Base-by-base conservation (phyloP, 2,888 invertebrate species). In the Drosophila antonietae region DNA sequence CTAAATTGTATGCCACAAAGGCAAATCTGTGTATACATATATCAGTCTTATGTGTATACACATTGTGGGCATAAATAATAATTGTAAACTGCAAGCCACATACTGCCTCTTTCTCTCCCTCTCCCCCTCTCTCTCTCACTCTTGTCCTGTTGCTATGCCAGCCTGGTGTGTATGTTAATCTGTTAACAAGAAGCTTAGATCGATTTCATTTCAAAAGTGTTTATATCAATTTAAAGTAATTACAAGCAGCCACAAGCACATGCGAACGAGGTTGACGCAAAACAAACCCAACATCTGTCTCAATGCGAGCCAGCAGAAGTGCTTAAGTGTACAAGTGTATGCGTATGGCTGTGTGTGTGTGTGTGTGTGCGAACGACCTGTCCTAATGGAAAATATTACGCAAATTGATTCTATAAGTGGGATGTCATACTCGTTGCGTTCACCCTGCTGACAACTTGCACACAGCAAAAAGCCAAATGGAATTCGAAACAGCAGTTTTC, bases 221-320 rank as follows among this genome's bases (percentile, higher is more conserved):
- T 90, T 90, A 87, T 89, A 90, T 89, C 90, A 87, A 90, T 87
- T 87, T 87, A 81, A 87, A 87, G 90, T 90, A 87, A 87, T 87
- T 87, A 87, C 87, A 81, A 88, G 77, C 86, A 85, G 80, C 86
- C 90, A 68, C 90, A 87, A 88, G 76, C 86, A 83, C 67, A 83
- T 69, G 73, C 64, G 53, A 70, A 55, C 52, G 65, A 68, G 71
- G n/a, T 68, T 75, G 63, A 73, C 74, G 68, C 57, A 69, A 69
- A 66, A 68, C 71, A 74, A 73, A 70, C 75, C 73, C 49, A 37
- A 47, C 37, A 31, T 64, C 60, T 78, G 46, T 78, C 56, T 56
- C 47, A 46, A 28, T 57, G 18, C 49, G 28, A 43, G 46, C 49
- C 56, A 43, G 6, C 56, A 46, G 8, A 62, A 59, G 60, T 60